phyloP scores from a whole-genome alignment of 2,113 vertebrate species.

The Hippocampus guttulatus region DNA sequence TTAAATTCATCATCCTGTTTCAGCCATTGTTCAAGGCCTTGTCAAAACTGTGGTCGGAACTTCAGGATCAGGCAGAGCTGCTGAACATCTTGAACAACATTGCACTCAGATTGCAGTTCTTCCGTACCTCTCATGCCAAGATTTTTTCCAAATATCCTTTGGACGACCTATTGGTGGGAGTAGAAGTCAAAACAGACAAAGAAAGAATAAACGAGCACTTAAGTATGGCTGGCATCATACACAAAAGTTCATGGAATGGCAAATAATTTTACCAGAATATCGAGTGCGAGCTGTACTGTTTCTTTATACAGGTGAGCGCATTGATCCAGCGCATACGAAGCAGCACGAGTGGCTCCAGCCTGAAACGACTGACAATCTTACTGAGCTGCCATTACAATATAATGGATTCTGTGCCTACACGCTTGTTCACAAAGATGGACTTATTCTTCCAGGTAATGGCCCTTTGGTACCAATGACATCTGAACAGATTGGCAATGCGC shows the following conservation, averaged over 20 bases:
- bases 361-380: slow-evolving; percentile 71
- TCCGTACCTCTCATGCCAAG: slow-evolving; percentile 67
- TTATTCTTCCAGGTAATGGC: slow-evolving; percentile 82
- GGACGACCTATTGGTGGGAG: slow-evolving; percentile 66
- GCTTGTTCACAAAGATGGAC: slow-evolving; percentile 75
- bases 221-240: slow-evolving; percentile 63
- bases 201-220: slow-evolving; percentile 73
- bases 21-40: slow-evolving; percentile 83
- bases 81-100: slow-evolving; percentile 76
- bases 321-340: slow-evolving; percentile 68
- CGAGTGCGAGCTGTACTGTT: neutral
- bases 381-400: slow-evolving; percentile 78
- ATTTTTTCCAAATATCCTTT: slow-evolving; percentile 72
- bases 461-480: neutral
- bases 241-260: neutral
- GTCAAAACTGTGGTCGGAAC: slow-evolving; percentile 77
- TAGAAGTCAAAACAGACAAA: slow-evolving; percentile 78
- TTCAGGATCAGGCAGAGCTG: slow-evolving; percentile 81
- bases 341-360: slow-evolving; percentile 84
- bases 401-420: slow-evolving; percentile 81
- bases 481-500: neutral
- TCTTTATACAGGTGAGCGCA: slow-evolving; percentile 67
- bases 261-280: too few species aligned
- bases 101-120: slow-evolving; percentile 72
- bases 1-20: neutral